These are phyloP conservation scores for Anhinga anhinga DNA, from an alignment of 2,113 vertebrate genomes.

Conservation along the genomic window DNA sequence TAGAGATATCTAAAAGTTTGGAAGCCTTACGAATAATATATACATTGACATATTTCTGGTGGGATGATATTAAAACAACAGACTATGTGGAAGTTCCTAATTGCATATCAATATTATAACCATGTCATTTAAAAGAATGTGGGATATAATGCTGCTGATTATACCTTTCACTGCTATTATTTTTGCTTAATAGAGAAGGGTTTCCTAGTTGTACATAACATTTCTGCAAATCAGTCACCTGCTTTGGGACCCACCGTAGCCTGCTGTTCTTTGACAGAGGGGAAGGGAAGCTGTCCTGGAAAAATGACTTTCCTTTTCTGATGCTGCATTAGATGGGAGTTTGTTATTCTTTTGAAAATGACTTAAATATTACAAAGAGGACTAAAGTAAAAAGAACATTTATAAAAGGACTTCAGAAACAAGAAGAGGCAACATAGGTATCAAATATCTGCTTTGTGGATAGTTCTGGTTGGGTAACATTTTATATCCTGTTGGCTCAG, in stretches of 20 bases:
- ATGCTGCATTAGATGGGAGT: background rate
- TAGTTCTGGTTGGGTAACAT: conserved; percentile 29
- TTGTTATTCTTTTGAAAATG: background rate
- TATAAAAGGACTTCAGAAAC: background rate
- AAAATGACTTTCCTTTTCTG: background rate
- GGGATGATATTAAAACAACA: background rate
- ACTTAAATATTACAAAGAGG: background rate
- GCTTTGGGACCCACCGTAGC: background rate
- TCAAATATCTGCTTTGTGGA: background rate
- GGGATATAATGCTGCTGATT: background rate
- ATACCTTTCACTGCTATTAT: background rate
- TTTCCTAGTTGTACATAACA: background rate
- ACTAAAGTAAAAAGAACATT: background rate
- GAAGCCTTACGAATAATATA: background rate
- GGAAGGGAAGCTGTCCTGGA: background rate
- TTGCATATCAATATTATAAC: background rate
- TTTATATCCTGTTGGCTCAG: conserved; percentile 53
- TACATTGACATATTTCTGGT: background rate
- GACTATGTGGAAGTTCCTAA: background rate
- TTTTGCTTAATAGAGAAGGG: background rate
- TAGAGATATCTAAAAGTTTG: conserved; percentile 10
- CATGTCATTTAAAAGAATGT: background rate
- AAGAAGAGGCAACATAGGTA: background rate
- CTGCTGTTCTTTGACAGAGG: background rate
- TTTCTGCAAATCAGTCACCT: background rate